These are phyloP conservation scores for Gallirallus australis DNA, from an alignment of 2,797 vertebrate species.

Conservation along the genomic window DNA sequence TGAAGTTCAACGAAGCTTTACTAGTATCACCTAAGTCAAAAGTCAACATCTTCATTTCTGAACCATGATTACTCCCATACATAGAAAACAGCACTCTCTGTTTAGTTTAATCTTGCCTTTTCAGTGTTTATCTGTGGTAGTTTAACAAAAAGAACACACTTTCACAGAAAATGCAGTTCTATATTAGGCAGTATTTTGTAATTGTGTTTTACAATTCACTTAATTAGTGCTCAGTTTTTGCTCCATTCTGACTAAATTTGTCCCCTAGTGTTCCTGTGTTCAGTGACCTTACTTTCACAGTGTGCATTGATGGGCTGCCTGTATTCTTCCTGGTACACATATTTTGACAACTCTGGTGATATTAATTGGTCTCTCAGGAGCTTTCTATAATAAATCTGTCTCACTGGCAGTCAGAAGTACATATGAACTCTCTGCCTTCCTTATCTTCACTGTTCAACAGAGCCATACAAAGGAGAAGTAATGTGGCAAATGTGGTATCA, in stretches of 20 bases:
- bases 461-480: not conserved
- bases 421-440: conserved; percentile 8
- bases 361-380: conserved; percentile 72
- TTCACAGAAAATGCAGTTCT: not conserved
- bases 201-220: not conserved
- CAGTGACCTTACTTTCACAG: conserved; percentile 46
- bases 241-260: not conserved
- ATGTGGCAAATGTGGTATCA: not conserved
- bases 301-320: not conserved
- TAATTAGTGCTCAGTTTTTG: conserved; percentile 22
- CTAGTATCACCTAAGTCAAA: not conserved
- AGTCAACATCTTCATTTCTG: not conserved
- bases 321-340: conserved; percentile 52
- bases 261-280: conserved; percentile 12
- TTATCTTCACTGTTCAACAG: conserved; percentile 27
- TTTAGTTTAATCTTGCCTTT: not conserved
- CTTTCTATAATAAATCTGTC: conserved; percentile 53
- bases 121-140: not conserved
- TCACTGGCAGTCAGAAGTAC: conserved; percentile 16
- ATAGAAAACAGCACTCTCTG: not conserved
- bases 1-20: not conserved
- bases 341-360: conserved; percentile 65
- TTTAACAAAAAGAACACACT: not conserved
- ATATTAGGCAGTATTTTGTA: not conserved
- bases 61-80: not conserved